phyloP scores from a whole-genome alignment of 2,888 invertebrate genomes.

The Serripes groenlandicus region DNA sequence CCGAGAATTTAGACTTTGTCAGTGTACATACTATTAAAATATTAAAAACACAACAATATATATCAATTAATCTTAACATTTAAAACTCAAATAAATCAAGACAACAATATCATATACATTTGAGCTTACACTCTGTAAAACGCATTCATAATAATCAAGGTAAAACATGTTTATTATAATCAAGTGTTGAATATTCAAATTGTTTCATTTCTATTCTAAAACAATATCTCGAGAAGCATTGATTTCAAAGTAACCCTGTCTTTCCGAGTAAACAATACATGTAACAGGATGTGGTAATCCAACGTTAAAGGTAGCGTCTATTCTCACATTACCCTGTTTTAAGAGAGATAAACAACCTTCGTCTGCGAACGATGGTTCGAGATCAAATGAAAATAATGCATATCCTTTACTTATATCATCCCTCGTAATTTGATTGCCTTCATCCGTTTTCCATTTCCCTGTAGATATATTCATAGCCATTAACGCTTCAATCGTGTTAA shows the following conservation, averaged over 20 bases:
- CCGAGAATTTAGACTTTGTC: too few species aligned
- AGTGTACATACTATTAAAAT: too few species aligned
- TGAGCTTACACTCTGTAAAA: too few species aligned
- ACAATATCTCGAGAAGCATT: conserved; percentile 35
- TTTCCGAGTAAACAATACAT: conserved; percentile 34
- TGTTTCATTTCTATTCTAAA: neutral
- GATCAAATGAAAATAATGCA: conserved; percentile 32
- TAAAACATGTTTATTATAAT: too few species aligned
- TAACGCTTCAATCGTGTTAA: conserved; percentile 20
- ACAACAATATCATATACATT: too few species aligned
- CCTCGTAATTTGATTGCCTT: conserved; percentile 20
- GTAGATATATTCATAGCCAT: conserved; percentile 14
- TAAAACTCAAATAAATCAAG: too few species aligned
- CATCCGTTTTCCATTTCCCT: conserved; percentile 25
- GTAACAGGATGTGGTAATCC: conserved; percentile 30
- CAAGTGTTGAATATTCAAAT: conserved; percentile 5
- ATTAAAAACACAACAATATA: too few species aligned
- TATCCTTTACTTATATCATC: conserved; percentile 28
- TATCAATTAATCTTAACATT: too few species aligned
- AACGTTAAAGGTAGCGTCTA: conserved; percentile 25
- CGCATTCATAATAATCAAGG: too few species aligned
- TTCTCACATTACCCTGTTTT: conserved; percentile 39
- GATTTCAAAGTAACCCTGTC: conserved; percentile 32
- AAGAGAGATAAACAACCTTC: conserved; percentile 17
- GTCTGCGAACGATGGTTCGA: conserved; percentile 29